A percentile compares a stretch with the other conserved stretches of the same genome.
These are phyloP conservation scores for Phalacrocorax brasilianus DNA, from an alignment of 2,113 vertebrate species.

Conservation along the genomic window DNA sequence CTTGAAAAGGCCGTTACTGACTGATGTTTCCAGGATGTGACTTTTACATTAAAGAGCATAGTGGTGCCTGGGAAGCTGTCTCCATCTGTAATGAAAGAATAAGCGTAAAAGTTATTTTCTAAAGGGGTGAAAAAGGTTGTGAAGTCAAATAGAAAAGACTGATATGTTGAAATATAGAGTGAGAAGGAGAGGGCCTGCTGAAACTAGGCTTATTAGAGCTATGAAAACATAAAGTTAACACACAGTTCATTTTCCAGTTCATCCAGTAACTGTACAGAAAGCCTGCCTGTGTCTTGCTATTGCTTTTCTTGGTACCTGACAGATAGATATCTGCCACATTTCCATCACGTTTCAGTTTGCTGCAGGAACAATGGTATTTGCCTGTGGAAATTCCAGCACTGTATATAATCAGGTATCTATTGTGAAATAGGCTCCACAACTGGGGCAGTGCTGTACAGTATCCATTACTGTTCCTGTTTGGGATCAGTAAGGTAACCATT, in stretches of 20 bases:
- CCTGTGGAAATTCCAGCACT: not conserved
- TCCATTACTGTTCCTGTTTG: not conserved
- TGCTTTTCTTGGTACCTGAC: not conserved
- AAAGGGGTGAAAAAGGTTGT: not conserved
- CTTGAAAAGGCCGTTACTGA: constrained; percentile 13
- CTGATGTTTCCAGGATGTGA: not conserved
- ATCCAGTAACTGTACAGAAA: not conserved
- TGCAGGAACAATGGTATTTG: not conserved
- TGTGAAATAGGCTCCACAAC: not conserved
- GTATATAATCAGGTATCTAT: not conserved
- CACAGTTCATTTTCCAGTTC: not conserved
- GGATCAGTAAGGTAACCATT: not conserved
- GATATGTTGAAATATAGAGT: not conserved
- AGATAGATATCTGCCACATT: not conserved
- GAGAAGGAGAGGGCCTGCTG: not conserved
- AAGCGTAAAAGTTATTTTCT: not conserved
- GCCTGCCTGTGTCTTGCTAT: not conserved
- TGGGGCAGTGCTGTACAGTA: not conserved
- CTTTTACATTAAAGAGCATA: not conserved
- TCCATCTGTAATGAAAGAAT: not conserved
- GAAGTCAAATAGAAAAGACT: not conserved
- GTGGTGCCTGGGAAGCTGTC: not conserved
- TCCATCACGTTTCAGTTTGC: not conserved
- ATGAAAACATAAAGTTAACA: not conserved
- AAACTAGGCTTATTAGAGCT: not conserved